Base-by-base conservation (phyloP, 2,888 invertebrate genomes). In the Cyrtodaria siliqua region DNA sequence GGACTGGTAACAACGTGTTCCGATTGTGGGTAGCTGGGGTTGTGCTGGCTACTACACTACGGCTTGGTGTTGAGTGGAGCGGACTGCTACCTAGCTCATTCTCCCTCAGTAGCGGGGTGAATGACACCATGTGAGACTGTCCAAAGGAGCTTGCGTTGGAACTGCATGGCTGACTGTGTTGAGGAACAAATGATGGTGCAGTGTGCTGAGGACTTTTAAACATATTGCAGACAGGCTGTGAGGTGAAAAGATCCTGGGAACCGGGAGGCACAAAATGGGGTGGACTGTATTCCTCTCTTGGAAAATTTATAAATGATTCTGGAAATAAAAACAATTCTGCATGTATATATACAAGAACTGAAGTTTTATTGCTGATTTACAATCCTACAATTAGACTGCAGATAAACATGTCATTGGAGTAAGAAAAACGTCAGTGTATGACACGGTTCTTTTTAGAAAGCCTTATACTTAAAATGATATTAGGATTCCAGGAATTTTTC, bases 41-140 rank as follows among this genome's bases (percentile, higher is more conserved):
- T 14, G 53, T 44, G 44, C n/a, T n/a, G n/a, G 33, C 12, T 68
- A 44, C 44, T 9, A 44, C 20, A 18, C 9, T n/a, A n/a, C 3
- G 44, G 18, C 44, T 44, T n/a, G 60, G 44, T 8, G 73, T 29
- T 8, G 64, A 69, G 18, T 55, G 61, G 23, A 62, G 33, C 1
- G 69, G 68, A 38, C 69, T 75, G 26, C 63, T 61, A 23, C 55
- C 69, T 0, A 75, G 50, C 27, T 70, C 70, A 42, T 61, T 33
- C 18, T 49, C 57, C 20, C 69, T 38, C 14, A 70, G 42, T 24
- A 70, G 42, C 9, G 75, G 56, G 2, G 64, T 69, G 24, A 75
- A 74, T 16, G 44, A 18, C 4, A 14, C 49, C 2, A 24, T 24
- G 9, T 29, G 47, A n/a, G 47, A 44, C 1, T 27, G 2, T 18